These are phyloP conservation scores for Cassiopea andromeda DNA, from an alignment of 30 jellyfish, hydroid and myxozoan species.

Conservation along the genomic window DNA sequence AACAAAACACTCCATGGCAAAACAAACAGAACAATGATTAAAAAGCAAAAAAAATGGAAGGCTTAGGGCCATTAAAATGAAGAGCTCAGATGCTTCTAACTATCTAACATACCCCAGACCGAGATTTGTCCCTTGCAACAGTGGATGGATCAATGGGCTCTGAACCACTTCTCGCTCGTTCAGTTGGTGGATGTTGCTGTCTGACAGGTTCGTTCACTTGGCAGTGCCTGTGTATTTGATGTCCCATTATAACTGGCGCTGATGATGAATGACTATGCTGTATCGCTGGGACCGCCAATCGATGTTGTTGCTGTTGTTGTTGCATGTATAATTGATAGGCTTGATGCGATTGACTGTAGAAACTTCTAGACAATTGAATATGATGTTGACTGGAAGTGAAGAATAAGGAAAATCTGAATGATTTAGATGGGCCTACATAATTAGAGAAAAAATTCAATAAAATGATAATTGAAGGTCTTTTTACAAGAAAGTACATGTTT, in stretches of 20 bases:
- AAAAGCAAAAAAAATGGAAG: no score
- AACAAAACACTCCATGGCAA: no score
- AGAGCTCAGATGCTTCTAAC: no score
- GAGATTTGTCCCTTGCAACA: slow-evolving; percentile 25
- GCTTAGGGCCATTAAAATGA: no score
- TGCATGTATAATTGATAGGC: slow-evolving; percentile 1
- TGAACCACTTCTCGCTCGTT: slow-evolving; percentile 51
- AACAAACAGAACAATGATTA: no score
- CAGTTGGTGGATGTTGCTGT: slow-evolving; percentile 4
- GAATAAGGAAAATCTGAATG: neutral
- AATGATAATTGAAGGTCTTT: no score
- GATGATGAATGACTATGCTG: slow-evolving; percentile 62
- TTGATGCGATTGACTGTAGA: slow-evolving; percentile 1
- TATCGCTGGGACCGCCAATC: slow-evolving; percentile 1
- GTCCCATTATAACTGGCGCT: slow-evolving; percentile 32
- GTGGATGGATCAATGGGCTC: slow-evolving; percentile 54
- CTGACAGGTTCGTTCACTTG: slow-evolving; percentile 2
- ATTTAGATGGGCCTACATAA: neutral
- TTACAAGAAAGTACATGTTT: no score
- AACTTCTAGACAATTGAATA: slow-evolving; percentile 26
- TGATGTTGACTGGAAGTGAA: slow-evolving; percentile 8
- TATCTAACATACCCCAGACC: slow-evolving; percentile 27
- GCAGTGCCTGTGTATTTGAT: slow-evolving; percentile 4
- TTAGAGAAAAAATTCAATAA: no score
- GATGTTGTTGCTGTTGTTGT: slow-evolving; percentile 14